Conservation (phyloP, 2,797 vertebrate genomes). For the Rhinichthys osculus region DNA sequence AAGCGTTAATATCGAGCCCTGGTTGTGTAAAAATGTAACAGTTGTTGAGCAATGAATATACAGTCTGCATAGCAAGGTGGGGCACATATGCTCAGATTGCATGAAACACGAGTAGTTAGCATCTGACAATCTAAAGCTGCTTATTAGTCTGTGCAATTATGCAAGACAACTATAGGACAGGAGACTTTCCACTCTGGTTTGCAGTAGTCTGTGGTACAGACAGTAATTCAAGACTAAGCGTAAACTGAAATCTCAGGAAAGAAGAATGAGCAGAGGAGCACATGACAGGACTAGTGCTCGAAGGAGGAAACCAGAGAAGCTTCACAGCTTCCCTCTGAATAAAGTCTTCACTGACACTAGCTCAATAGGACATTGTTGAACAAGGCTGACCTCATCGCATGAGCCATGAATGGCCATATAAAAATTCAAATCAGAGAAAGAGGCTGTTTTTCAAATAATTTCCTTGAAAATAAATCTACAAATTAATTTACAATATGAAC, state of each 20-base stretch:
- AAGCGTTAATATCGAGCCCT: no score
- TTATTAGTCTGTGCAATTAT: conserved; percentile 19
- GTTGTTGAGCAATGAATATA: neutral
- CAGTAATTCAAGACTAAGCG: conserved; percentile 23
- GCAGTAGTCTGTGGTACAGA: neutral
- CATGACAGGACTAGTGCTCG: conserved; percentile 42
- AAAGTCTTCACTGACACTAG: conserved; percentile 74
- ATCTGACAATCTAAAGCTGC: conserved; percentile 29
- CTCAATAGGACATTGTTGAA: conserved; percentile 75
- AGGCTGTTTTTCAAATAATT: conserved; percentile 64
- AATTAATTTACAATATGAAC: neutral
- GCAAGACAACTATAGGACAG: neutral
- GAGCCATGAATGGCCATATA: conserved; percentile 68
- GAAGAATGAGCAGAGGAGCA: conserved; percentile 43
- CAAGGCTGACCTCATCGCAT: conserved; percentile 74
- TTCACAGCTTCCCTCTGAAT: conserved; percentile 66
- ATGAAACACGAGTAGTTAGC: neutral
- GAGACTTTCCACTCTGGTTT: neutral
- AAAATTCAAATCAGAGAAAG: conserved; percentile 67
- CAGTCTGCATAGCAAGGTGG: conserved; percentile 1
- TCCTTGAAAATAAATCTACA: conserved; percentile 29
- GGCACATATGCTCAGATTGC: conserved; percentile 2
- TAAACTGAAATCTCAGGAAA: conserved; percentile 48
- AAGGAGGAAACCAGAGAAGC: conserved; percentile 71
- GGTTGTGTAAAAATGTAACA: conserved; percentile 1